Conservation (phyloP, 2,113 vertebrate species). For the Orthochromis indermauri region DNA sequence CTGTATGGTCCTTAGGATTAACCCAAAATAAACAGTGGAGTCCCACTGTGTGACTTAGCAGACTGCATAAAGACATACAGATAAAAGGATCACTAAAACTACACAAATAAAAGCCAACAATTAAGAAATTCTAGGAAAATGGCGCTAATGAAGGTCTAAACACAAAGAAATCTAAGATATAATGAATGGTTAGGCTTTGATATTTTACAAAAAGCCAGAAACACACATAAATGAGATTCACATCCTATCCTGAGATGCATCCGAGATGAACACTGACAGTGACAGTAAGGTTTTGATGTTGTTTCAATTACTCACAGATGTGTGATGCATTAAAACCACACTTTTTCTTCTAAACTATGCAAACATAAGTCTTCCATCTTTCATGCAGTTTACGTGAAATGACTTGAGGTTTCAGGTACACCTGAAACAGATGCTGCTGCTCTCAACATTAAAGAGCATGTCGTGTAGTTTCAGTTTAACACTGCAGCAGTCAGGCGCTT, state of each 20-base stretch:
- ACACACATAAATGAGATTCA: background rate
- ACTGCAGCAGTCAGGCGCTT: background rate
- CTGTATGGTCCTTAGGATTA: background rate
- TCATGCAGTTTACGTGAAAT: background rate
- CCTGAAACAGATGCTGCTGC: background rate
- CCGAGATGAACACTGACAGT: background rate
- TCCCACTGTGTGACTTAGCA: background rate
- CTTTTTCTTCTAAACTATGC: background rate
- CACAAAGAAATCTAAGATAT: background rate
- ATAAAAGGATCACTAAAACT: background rate
- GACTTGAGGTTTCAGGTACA: background rate
- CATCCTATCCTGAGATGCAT: background rate
- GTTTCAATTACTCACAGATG: background rate
- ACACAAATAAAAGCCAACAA: background rate
- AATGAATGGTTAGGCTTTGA: background rate
- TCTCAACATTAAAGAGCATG: background rate
- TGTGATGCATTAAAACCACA: background rate
- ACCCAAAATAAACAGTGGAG: background rate
- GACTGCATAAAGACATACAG: background rate
- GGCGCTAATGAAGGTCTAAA: background rate
- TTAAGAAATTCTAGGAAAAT: background rate
- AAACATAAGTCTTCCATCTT: background rate
- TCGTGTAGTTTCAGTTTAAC: background rate
- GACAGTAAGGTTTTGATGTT: background rate
- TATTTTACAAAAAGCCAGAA: background rate